Percentiles rank a stretch among this genome's conserved stretches.
Conservation (phyloP, 2,888 invertebrate genomes). For the Pheosia gnoma region DNA sequence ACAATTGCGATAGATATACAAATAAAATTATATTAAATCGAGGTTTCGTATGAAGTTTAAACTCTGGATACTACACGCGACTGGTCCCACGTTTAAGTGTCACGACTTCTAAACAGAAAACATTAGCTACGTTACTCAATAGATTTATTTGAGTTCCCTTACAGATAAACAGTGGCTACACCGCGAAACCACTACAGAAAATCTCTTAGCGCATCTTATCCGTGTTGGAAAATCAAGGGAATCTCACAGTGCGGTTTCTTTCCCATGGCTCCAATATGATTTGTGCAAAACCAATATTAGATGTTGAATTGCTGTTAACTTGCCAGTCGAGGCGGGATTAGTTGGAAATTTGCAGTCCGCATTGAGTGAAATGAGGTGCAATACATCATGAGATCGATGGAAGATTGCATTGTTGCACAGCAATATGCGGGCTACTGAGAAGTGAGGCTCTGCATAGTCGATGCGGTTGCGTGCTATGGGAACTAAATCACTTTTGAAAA, state of each 20-base stretch:
- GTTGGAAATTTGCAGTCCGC: constrained; percentile 56
- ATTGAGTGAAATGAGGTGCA: constrained; percentile 74
- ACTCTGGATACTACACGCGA: constrained; percentile 46
- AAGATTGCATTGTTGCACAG: constrained; percentile 77
- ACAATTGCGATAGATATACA: too few species aligned
- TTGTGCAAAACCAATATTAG: constrained; percentile 80
- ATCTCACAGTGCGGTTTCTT: constrained; percentile 74
- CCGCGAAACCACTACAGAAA: constrained; percentile 78
- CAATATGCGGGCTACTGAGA: constrained; percentile 67
- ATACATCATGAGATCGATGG: constrained; percentile 70
- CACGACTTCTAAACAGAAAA: constrained; percentile 72
- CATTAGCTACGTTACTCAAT: constrained; percentile 67
- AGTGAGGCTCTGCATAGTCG: constrained; percentile 62
- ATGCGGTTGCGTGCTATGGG: constrained; percentile 76
- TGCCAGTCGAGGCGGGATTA: constrained; percentile 60
- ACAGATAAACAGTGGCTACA: constrained; percentile 74
- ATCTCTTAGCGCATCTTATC: constrained; percentile 77
- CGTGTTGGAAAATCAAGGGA: constrained; percentile 71
- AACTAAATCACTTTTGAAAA: constrained; percentile 74
- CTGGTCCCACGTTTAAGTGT: constrained; percentile 65
- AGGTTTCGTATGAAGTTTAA: constrained; percentile 17
- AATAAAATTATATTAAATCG: constrained; percentile 34
- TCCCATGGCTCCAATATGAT: constrained; percentile 74
- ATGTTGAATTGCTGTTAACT: constrained; percentile 65
- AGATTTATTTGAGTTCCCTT: constrained; percentile 75